phyloP scores from a whole-genome alignment of 1,140 invertebrate genomes.

The Thaumatotibia leucotreta region DNA sequence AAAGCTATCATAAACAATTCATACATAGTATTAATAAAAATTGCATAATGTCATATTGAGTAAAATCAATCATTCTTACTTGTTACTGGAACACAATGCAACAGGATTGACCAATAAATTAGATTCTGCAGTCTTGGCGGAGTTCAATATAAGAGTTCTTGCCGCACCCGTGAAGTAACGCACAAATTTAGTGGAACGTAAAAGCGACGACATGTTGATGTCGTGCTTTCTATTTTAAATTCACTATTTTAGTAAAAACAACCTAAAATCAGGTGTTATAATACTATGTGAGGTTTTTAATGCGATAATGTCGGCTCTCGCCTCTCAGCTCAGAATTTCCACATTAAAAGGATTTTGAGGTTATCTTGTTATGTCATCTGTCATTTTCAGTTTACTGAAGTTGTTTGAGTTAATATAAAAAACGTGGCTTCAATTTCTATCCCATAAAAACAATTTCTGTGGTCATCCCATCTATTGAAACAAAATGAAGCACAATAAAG shows the following conservation, averaged over 20 bases:
- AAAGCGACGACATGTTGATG: conserved; percentile 79
- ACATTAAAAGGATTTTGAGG: conserved; percentile 30
- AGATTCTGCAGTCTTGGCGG: conserved; percentile 67
- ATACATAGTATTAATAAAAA: too few species aligned
- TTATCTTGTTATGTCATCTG: conserved; percentile 45
- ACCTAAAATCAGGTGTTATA: neutral
- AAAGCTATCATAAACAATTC: too few species aligned
- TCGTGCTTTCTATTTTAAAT: neutral
- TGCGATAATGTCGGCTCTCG: conserved; percentile 8
- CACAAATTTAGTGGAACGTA: conserved; percentile 83
- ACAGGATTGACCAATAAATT: conserved; percentile 55
- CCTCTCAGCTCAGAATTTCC: too few species aligned
- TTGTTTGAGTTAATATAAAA: neutral
- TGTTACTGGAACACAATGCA: conserved; percentile 49
- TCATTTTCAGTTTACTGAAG: neutral
- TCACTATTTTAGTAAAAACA: neutral
- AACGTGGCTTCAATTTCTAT: neutral
- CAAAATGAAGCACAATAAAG: too few species aligned
- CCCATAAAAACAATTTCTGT: too few species aligned
- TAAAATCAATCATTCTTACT: conserved; percentile 37
- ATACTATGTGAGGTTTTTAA: conserved; percentile 7
- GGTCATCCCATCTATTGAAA: too few species aligned
- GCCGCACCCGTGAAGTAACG: conserved; percentile 83
- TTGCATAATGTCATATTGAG: too few species aligned
- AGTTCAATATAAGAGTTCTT: conserved; percentile 79